phyloP scores from a whole-genome alignment of 2,888 invertebrate species.

The Gandaritis pyraliata region DNA sequence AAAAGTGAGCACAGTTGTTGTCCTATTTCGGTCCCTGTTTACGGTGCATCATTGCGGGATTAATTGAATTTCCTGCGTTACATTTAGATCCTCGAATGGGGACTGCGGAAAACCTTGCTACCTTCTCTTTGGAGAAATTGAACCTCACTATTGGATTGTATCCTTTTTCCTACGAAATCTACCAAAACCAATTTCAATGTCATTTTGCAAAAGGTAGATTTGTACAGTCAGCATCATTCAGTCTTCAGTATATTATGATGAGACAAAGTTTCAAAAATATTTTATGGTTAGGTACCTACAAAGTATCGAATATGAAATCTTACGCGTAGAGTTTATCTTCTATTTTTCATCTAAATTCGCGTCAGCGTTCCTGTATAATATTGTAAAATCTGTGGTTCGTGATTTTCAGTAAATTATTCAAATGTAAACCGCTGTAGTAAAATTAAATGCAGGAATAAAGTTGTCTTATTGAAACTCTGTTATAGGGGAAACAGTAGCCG shows the following conservation, averaged over 20 bases:
- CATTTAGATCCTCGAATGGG: constrained; percentile 64
- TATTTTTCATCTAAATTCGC: not conserved
- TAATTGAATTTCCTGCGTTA: constrained; percentile 82
- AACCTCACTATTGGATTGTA: not conserved
- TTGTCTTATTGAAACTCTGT: constrained; percentile 21
- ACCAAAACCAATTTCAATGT: not conserved
- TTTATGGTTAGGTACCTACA: too few species aligned
- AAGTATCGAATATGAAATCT: too few species aligned
- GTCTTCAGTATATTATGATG: too few species aligned
- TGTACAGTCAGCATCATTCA: too few species aligned
- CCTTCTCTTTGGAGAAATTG: constrained; percentile 13
- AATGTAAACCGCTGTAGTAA: constrained; percentile 11
- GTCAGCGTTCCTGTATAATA: not conserved
- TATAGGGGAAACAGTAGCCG: constrained; percentile 20
- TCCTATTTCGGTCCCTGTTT: constrained; percentile 80
- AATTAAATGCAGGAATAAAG: constrained; percentile 14
- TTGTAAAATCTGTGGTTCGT: not conserved
- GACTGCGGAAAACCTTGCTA: constrained; percentile 34
- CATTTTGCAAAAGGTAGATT: not conserved
- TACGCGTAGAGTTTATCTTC: too few species aligned
- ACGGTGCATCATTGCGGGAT: constrained; percentile 73
- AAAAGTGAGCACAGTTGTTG: constrained; percentile 68
- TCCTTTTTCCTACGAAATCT: not conserved
- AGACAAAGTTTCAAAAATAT: too few species aligned
- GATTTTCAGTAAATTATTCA: constrained; percentile 1